Percentiles rank a stretch among this genome's conserved stretches.
Conservation (phyloP, 2,113 vertebrate species). For the Hemichromis elongatus region DNA sequence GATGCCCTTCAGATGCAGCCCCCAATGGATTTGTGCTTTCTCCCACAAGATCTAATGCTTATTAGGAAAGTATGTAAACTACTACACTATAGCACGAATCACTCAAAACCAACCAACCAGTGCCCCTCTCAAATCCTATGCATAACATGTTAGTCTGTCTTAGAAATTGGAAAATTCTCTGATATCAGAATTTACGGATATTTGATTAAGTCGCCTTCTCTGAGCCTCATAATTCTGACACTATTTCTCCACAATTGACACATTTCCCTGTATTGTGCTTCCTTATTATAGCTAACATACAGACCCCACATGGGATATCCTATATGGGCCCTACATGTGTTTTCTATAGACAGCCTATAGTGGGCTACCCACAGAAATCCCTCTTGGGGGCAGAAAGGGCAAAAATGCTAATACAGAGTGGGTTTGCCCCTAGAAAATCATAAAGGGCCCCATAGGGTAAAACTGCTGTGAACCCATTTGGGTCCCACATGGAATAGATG, state of each 20-base stretch:
- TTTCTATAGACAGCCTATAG: background rate
- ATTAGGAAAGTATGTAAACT: background rate
- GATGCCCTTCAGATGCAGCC: background rate
- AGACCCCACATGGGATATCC: background rate
- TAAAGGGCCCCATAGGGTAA: background rate
- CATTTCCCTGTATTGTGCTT: background rate
- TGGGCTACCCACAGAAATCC: background rate
- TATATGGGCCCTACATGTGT: background rate
- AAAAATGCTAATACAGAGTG: background rate
- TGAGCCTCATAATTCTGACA: background rate
- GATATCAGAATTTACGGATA: background rate
- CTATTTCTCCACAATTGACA: background rate
- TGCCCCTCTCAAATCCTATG: background rate
- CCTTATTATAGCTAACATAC: background rate
- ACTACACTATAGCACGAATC: background rate
- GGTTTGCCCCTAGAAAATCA: background rate
- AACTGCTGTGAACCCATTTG: background rate
- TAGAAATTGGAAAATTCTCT: background rate
- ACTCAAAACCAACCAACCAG: background rate
- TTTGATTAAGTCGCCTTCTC: background rate
- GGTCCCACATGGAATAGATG: background rate
- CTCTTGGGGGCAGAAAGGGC: background rate
- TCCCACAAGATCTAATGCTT: background rate
- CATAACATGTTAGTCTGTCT: background rate
- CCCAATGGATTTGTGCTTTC: background rate